Evolutionary conservation across 2,797 vertebrate species (phyloP).

Genomic region (Arnoldichthys spilopterus): DNA sequence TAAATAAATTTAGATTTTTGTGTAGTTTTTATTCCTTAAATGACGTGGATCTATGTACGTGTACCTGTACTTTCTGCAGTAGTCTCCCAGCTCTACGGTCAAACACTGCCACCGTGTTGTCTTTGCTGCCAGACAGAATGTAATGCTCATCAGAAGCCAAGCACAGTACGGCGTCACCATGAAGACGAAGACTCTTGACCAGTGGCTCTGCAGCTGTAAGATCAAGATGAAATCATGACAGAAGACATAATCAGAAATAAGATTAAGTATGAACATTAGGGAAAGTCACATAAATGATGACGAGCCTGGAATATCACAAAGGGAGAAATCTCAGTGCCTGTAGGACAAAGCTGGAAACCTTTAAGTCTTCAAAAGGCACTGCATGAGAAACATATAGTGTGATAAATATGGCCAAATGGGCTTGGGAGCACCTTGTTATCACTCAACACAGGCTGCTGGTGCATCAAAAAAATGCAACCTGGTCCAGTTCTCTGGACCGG

Average conservation of each 20-base stretch:
- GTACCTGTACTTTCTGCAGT: constrained; percentile 84
- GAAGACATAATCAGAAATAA: constrained; percentile 3
- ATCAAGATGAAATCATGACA: constrained; percentile 33
- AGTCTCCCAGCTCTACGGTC: constrained; percentile 82
- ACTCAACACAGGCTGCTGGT: too few species aligned
- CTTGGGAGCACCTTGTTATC: too few species aligned
- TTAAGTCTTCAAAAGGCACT: too few species aligned
- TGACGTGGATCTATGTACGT: too few species aligned
- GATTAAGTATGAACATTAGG: not conserved
- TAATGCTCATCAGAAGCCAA: constrained; percentile 85
- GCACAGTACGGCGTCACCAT: constrained; percentile 83
- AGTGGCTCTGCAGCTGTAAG: constrained; percentile 76
- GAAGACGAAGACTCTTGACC: constrained; percentile 83
- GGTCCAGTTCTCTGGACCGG: too few species aligned
- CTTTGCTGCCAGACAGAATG: constrained; percentile 89
- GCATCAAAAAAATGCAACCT: too few species aligned
- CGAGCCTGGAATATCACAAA: not conserved
- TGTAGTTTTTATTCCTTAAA: too few species aligned
- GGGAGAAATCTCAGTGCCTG: too few species aligned
- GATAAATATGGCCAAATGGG: too few species aligned
- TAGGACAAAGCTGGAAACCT: too few species aligned
- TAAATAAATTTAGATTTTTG: too few species aligned
- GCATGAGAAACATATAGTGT: too few species aligned
- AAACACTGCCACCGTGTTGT: constrained; percentile 84
- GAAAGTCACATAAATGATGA: not conserved